phyloP scores from a whole-genome alignment of 2,888 invertebrate genomes.

The Synergus laeviventris region DNA sequence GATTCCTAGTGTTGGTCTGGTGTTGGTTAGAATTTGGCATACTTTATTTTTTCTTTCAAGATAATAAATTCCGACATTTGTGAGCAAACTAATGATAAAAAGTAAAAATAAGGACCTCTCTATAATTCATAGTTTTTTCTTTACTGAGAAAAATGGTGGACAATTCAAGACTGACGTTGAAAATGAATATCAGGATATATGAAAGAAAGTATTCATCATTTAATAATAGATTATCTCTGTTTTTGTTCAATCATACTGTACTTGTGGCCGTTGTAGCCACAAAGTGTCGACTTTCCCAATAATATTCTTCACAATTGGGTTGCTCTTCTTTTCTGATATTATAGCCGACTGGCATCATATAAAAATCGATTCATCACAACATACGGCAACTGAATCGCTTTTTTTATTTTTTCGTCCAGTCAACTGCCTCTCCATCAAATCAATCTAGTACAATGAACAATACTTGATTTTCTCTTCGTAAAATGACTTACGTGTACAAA shows the following conservation, averaged over 20 bases:
- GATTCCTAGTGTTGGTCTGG: too few species aligned
- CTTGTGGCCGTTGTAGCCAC: too few species aligned
- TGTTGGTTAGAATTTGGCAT: too few species aligned
- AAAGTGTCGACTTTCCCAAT: background rate
- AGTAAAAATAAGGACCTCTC: too few species aligned
- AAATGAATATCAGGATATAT: background rate
- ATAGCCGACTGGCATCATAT: background rate
- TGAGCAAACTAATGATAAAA: too few species aligned
- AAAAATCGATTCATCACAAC: background rate
- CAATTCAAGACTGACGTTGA: background rate
- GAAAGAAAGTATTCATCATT: too few species aligned
- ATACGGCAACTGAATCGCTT: background rate
- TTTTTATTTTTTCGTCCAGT: background rate
- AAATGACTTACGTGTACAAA: background rate
- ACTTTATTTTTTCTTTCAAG: too few species aligned
- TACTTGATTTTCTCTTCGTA: background rate
- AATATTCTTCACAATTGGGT: background rate
- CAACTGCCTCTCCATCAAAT: background rate
- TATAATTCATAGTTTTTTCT: background rate
- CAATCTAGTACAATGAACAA: background rate
- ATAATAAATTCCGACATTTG: too few species aligned
- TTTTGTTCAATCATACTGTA: background rate
- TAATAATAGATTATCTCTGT: background rate
- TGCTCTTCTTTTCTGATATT: background rate
- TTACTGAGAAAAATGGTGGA: background rate